Percentiles rank a stretch among this genome's conserved stretches.
Evolutionary conservation across 2,888 invertebrate genomes (phyloP).

Genomic region (Leuctra nigra): DNA sequence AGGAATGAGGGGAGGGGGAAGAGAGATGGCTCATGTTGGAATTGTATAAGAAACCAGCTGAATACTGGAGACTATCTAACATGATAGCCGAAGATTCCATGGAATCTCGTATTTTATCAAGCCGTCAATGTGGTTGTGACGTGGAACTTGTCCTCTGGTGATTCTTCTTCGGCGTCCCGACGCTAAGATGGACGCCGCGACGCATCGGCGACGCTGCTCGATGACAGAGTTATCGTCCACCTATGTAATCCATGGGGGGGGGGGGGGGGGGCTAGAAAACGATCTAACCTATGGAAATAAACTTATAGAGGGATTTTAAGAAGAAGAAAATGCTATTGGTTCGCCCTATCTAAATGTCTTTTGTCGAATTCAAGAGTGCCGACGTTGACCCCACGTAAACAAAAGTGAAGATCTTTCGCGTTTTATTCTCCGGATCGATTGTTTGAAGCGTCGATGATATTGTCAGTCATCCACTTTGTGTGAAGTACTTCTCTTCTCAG

Average conservation of each 20-base stretch:
- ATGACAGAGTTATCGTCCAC: constrained; percentile 4
- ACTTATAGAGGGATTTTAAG: constrained; percentile 16
- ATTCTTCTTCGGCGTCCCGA: background rate
- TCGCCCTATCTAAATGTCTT: no score
- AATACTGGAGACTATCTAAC: background rate
- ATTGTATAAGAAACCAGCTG: background rate
- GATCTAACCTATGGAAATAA: constrained; percentile 14
- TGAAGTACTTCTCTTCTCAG: no score
- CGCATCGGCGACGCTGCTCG: background rate
- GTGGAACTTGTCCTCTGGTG: constrained; percentile 7
- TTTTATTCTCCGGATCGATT: no score
- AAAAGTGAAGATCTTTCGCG: no score
- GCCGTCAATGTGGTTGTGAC: background rate
- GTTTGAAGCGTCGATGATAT: no score
- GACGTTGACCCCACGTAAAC: constrained; percentile 5
- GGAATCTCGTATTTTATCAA: constrained; percentile 8
- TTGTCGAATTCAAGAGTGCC: background rate
- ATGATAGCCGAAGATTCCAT: constrained; percentile 6
- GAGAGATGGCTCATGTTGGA: background rate
- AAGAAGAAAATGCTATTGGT: background rate
- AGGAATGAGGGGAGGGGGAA: constrained; percentile 1
- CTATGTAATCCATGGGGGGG: constrained; percentile 1
- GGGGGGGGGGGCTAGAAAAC: background rate
- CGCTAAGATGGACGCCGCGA: constrained; percentile 2
- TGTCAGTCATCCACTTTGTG: no score